Evolutionary conservation across 2,888 invertebrate species (phyloP).

Genomic region (Ectemnius cavifrons): DNA sequence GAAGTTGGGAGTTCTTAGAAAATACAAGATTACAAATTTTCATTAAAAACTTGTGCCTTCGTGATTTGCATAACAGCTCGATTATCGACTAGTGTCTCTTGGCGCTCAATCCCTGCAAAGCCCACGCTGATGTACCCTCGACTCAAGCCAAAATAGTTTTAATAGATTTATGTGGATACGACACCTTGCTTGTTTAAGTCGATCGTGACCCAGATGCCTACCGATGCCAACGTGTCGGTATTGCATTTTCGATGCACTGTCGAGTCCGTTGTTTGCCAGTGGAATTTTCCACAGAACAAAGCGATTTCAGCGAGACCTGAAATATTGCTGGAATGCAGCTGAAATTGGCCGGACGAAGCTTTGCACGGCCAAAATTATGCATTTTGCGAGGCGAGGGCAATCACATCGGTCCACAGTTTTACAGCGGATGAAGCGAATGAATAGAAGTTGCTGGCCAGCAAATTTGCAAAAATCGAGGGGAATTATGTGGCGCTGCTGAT

Average conservation of each 20-base stretch:
- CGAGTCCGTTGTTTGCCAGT: not conserved
- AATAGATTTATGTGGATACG: no score
- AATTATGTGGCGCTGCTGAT: no score
- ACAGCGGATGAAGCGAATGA: not conserved
- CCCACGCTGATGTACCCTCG: constrained; percentile 10
- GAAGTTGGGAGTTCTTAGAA: constrained; percentile 62
- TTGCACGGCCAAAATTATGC: not conserved
- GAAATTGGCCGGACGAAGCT: not conserved
- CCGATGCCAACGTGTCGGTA: no score
- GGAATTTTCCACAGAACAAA: not conserved
- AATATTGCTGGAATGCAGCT: constrained; percentile 5
- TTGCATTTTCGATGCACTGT: not conserved
- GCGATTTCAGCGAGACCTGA: not conserved
- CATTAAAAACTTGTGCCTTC: constrained; percentile 71
- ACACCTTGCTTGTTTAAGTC: no score
- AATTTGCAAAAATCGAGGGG: not conserved
- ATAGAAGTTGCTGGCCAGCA: not conserved
- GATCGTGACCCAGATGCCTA: no score
- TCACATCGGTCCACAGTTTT: not conserved
- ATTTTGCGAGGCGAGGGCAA: not conserved
- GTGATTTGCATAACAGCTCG: constrained; percentile 66
- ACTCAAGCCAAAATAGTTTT: no score
- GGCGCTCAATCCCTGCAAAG: constrained; percentile 6
- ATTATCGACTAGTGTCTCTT: not conserved
- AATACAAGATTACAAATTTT: constrained; percentile 73